Evolutionary conservation across 2,888 invertebrate species (phyloP), one percentile per base, ranked within the genome.

Genomic region (Athetis lepigone): DNA sequence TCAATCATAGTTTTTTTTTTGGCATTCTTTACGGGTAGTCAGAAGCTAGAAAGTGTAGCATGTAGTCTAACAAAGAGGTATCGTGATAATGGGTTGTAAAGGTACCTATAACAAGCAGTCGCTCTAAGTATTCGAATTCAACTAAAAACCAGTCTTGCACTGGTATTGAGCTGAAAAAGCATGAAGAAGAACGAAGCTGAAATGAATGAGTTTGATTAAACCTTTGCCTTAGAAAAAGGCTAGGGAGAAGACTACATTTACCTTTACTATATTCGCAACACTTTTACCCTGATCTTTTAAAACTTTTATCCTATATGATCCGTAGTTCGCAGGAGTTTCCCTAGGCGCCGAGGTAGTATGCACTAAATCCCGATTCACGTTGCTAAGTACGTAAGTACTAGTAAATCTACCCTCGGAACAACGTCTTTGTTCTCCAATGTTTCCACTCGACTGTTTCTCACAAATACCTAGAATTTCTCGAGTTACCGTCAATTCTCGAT

Each of bases 341-440:
- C 70, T 56, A 49, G 45, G 36, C 70, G n/a, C 63, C 21, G 43
- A 55, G 43, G 37, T 50, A 57, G 47, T 63, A 58, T 72, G 64
- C 72, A 73, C 73, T 72, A 69, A 76, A 76, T 72, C 73, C 79
- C 55, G 72, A 72, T 76, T 69, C 61, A 75, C 64, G 55, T 64
- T 47, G 46, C 58, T 67, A 76, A 77, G 77, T 69, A 76, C 65
- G 16, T 56, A 76, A 77, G 68, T 65, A 72, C 69, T 61, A 51
- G 70, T 70, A 72, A 70, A 70, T 77, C 73, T 77, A 56, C 60
- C 54, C 64, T 71, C 61, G 36, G 43, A 46, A 47, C 51, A 42
- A 13, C 52, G 68, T 51, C 73, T 66, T 72, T 79, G 77, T 79
- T 69, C 47, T 36, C 25, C 45, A 25, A 46, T 16, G 36, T 9